Evolutionary conservation across 2,888 invertebrate species (phyloP).

Genomic region (Pseudeuparius sepicola): DNA sequence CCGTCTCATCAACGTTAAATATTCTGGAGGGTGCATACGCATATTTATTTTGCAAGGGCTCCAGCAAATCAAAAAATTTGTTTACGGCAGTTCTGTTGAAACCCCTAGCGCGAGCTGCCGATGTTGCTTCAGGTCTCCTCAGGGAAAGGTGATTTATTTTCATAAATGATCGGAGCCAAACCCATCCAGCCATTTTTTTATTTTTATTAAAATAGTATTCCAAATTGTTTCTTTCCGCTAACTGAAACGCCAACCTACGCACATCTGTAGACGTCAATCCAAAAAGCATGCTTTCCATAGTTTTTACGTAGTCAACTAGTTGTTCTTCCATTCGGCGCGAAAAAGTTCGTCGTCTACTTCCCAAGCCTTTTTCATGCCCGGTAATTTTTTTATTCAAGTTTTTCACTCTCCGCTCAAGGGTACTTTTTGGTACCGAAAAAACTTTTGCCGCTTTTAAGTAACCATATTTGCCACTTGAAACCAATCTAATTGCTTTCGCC

Average conservation of each 20-base stretch:
- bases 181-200: slow-evolving; percentile 12
- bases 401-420: too few relatives aligned
- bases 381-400: too few relatives aligned
- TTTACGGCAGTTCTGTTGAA: slow-evolving; percentile 30
- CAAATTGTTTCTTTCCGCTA: too few relatives aligned
- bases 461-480: slow-evolving; percentile 9
- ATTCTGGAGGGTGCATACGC: slow-evolving; percentile 23
- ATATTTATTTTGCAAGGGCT: slow-evolving; percentile 25
- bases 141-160: slow-evolving; percentile 31
- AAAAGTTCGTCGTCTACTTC: too few relatives aligned
- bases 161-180: slow-evolving; percentile 37
- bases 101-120: slow-evolving; percentile 29
- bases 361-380: slow-evolving; percentile 7
- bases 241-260: too few relatives aligned
- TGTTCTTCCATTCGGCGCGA: too few relatives aligned
- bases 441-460: slow-evolving; percentile 13
- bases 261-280: too few relatives aligned
- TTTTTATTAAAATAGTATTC: too few relatives aligned
- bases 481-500: slow-evolving; percentile 4
- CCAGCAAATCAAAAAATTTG: slow-evolving; percentile 22
- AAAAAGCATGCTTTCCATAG: slow-evolving; percentile 11
- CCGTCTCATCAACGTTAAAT: slow-evolving; percentile 31
- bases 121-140: slow-evolving; percentile 21
- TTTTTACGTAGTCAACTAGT: too few relatives aligned
- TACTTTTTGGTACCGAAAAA: too few relatives aligned